Conservation (phyloP, 1,140 invertebrate genomes). For the Monochamus saltuarius region DNA sequence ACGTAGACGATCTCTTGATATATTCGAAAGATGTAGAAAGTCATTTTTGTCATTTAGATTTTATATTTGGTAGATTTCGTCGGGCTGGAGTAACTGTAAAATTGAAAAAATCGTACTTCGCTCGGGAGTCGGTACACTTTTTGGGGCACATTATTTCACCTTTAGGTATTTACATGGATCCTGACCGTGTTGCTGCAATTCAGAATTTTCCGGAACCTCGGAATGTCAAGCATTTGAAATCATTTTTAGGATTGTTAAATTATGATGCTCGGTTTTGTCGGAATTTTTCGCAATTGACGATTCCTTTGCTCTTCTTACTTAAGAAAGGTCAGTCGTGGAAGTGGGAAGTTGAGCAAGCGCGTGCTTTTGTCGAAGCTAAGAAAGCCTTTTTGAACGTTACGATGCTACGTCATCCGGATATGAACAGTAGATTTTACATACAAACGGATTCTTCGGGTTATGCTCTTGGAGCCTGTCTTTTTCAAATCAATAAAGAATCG, state of each 20-base stretch:
- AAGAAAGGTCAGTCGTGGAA: constrained; percentile 8
- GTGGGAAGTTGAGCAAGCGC: neutral
- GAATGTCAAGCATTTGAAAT: constrained; percentile 45
- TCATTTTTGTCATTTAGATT: constrained; percentile 49
- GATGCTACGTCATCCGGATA: constrained; percentile 5
- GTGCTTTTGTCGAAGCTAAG: neutral
- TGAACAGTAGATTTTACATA: neutral
- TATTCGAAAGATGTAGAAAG: constrained; percentile 38
- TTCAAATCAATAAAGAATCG: neutral
- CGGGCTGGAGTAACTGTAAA: constrained; percentile 53
- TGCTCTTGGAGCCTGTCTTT: neutral
- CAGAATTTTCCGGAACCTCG: constrained; percentile 40
- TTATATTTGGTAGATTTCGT: constrained; percentile 47
- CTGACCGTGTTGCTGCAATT: neutral
- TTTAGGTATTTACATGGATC: neutral
- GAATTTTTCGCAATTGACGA: constrained; percentile 29
- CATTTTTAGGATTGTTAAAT: constrained; percentile 51
- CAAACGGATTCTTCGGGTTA: constrained; percentile 2
- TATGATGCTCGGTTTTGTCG: constrained; percentile 52
- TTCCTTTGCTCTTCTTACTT: neutral
- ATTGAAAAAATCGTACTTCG: constrained; percentile 52
- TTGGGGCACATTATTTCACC: neutral
- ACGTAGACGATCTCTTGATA: constrained; percentile 55
- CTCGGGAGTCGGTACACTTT: constrained; percentile 8
- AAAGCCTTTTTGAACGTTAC: neutral